These are phyloP conservation scores for Diadema setosum DNA, from an alignment of 35 echinoderm and acorn worm species.

Conservation along the genomic window DNA sequence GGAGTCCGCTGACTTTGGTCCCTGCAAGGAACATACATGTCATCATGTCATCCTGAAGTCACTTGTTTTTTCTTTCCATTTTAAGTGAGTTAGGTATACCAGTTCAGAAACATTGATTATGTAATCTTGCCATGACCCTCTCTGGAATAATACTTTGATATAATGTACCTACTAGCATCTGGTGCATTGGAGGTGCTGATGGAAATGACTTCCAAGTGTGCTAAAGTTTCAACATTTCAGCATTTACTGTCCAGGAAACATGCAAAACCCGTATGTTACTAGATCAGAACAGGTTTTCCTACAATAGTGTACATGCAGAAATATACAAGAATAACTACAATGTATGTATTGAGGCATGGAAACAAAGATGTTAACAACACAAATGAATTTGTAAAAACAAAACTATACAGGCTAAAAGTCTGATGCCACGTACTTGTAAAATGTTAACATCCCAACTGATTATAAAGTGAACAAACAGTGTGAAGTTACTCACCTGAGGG, in stretches of 20 bases:
- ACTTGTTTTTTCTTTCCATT: background rate
- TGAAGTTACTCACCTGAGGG: background rate
- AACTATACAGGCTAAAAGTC: background rate
- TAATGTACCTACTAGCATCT: too few relatives aligned
- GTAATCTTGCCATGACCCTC: background rate
- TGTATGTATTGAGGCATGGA: background rate
- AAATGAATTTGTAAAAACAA: background rate
- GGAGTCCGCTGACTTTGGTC: background rate
- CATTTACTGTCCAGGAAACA: too few relatives aligned
- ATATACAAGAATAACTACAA: background rate
- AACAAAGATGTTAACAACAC: background rate
- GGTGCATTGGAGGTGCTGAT: too few relatives aligned
- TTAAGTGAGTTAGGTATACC: background rate
- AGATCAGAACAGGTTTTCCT: too few relatives aligned
- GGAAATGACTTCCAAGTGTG: too few relatives aligned
- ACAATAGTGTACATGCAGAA: too few relatives aligned
- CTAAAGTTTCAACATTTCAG: too few relatives aligned
- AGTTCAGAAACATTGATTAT: background rate
- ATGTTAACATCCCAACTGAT: background rate
- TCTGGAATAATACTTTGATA: too few relatives aligned
- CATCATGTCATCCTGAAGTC: background rate
- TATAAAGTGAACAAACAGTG: background rate
- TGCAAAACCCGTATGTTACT: too few relatives aligned
- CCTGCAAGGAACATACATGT: background rate
- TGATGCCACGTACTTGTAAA: background rate